Conservation (phyloP, 2,113 vertebrate genomes). For the Alectura lathami region DNA sequence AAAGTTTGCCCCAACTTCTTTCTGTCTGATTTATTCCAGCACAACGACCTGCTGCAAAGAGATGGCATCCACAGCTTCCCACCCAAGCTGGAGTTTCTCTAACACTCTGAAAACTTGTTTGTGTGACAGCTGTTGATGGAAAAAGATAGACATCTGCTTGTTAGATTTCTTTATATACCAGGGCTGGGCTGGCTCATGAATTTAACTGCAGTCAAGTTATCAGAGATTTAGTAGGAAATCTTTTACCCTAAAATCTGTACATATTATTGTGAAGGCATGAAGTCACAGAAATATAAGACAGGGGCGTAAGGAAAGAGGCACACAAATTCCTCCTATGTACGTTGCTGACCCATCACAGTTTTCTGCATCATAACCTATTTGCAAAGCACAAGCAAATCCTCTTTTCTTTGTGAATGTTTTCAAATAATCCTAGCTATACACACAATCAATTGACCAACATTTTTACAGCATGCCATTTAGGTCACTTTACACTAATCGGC, state of each 20-base stretch:
- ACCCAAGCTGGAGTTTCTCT: neutral
- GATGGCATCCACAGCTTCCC: neutral
- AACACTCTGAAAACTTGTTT: neutral
- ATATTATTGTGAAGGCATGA: neutral
- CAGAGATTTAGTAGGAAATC: neutral
- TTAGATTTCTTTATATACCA: neutral
- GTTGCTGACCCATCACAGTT: neutral
- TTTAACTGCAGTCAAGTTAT: neutral
- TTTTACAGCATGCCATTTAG: neutral
- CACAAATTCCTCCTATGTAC: neutral
- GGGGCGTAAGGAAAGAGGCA: neutral
- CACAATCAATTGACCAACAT: neutral
- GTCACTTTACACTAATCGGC: neutral
- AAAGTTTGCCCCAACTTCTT: neutral
- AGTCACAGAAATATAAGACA: neutral
- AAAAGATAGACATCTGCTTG: neutral
- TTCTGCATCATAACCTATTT: neutral
- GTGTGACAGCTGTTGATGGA: neutral
- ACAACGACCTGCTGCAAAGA: neutral
- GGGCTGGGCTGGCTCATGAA: neutral
- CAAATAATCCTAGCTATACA: conserved; percentile 3
- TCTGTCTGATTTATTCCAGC: neutral
- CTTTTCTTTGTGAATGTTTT: neutral
- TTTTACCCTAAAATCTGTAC: neutral
- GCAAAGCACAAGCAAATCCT: neutral